A percentile compares a stretch with the other conserved stretches of the same genome.
phyloP scores from a whole-genome alignment of 2,113 vertebrate genomes.

The Microcebus ravelobensis region DNA sequence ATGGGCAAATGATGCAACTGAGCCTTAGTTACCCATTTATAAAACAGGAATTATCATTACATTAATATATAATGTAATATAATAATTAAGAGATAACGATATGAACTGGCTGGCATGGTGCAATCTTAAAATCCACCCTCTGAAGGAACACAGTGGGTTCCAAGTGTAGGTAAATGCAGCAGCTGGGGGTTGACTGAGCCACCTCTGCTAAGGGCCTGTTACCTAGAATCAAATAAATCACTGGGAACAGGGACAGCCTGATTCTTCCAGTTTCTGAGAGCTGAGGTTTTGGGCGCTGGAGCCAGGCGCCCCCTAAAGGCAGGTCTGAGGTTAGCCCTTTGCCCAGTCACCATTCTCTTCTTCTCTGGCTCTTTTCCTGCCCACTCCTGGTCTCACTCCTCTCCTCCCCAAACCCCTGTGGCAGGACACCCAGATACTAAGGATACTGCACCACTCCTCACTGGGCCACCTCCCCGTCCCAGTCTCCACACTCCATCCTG shows the following conservation, averaged over 20 bases:
- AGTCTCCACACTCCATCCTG: background rate
- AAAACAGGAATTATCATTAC: background rate
- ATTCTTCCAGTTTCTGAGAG: background rate
- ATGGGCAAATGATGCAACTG: background rate
- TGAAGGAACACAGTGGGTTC: background rate
- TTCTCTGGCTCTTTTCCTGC: background rate
- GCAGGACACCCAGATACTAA: background rate
- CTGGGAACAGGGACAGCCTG: background rate
- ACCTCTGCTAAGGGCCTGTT: background rate
- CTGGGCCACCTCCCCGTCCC: background rate
- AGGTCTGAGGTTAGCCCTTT: background rate
- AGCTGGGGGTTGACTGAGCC: too few species aligned
- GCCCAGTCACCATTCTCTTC: background rate
- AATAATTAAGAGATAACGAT: background rate
- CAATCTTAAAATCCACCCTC: background rate
- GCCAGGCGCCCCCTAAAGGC: slow-evolving; percentile 50
- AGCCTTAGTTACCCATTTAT: background rate
- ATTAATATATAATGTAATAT: too few species aligned
- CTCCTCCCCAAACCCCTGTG: fast-evolving
- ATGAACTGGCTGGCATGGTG: background rate
- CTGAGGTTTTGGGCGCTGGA: background rate
- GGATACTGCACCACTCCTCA: background rate
- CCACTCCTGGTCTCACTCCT: background rate
- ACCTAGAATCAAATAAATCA: background rate
- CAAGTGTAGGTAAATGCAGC: background rate